Evolutionary conservation across 2,113 vertebrate species (phyloP).

Genomic region (Catharus bicknelli): DNA sequence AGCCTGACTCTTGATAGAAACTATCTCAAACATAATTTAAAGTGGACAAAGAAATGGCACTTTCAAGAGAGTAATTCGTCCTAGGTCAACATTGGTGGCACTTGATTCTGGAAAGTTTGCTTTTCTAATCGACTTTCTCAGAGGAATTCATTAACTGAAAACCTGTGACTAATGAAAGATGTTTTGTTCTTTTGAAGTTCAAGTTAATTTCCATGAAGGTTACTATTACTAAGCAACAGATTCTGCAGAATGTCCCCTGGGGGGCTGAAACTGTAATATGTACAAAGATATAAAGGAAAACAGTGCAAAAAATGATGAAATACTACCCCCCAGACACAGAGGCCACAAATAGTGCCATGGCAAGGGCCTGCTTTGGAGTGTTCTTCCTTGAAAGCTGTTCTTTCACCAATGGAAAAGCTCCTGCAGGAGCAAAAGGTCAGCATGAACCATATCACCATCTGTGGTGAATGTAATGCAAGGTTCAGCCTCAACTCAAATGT

Average conservation of each 20-base stretch:
- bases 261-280: slow-evolving; percentile 1
- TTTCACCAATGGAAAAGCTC: background rate
- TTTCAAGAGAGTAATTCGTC: background rate
- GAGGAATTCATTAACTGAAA: slow-evolving; percentile 80
- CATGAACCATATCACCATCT: rapidly evolving
- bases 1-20: background rate
- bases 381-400: background rate
- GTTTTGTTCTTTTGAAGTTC: slow-evolving; percentile 82
- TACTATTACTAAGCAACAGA: slow-evolving; percentile 81
- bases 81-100: background rate
- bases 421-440: rapidly evolving
- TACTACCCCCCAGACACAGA: background rate
- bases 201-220: slow-evolving; percentile 75
- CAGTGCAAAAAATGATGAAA: background rate
- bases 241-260: slow-evolving; percentile 71
- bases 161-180: slow-evolving; percentile 73
- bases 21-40: background rate
- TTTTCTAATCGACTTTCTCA: slow-evolving; percentile 74
- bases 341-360: background rate
- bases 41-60: background rate
- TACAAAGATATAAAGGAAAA: slow-evolving; percentile 24
- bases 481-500: background rate
- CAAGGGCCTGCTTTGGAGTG: background rate
- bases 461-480: background rate
- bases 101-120: slow-evolving; percentile 33